phyloP scores from a whole-genome alignment of 2,113 vertebrate species.

The Nothoprocta pentlandii region DNA sequence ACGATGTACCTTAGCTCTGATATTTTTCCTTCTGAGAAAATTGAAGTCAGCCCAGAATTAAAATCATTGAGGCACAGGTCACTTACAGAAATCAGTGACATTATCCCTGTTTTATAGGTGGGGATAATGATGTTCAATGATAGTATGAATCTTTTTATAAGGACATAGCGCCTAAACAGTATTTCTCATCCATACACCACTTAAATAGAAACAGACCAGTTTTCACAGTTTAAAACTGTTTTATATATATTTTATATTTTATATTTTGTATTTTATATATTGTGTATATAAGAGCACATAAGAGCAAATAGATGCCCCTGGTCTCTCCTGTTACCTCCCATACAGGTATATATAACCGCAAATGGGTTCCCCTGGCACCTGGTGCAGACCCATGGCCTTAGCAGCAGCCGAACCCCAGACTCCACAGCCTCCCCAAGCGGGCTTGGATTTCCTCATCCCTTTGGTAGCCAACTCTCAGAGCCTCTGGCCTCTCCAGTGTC shows the following conservation, averaged over 20 bases:
- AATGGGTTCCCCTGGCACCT: not conserved
- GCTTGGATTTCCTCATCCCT: not conserved
- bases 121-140: not conserved
- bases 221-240: not conserved
- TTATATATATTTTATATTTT: no score
- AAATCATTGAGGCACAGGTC: not conserved
- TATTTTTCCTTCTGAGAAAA: not conserved
- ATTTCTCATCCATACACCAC: not conserved
- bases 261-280: not conserved
- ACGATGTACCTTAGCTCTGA: not conserved
- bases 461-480: not conserved
- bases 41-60: not conserved
- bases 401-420: not conserved
- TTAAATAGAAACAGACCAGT: not conserved
- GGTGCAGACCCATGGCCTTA: not conserved
- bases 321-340: no score
- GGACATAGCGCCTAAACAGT: rapidly evolving
- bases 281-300: not conserved
- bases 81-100: not conserved
- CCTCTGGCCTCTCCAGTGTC: not conserved
- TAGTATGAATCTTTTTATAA: not conserved
- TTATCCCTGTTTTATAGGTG: not conserved
- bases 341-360: rapidly evolving
- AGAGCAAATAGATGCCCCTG: not conserved
- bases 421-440: not conserved